Conservation (phyloP, 2,888 invertebrate species). For the Noctua pronuba region DNA sequence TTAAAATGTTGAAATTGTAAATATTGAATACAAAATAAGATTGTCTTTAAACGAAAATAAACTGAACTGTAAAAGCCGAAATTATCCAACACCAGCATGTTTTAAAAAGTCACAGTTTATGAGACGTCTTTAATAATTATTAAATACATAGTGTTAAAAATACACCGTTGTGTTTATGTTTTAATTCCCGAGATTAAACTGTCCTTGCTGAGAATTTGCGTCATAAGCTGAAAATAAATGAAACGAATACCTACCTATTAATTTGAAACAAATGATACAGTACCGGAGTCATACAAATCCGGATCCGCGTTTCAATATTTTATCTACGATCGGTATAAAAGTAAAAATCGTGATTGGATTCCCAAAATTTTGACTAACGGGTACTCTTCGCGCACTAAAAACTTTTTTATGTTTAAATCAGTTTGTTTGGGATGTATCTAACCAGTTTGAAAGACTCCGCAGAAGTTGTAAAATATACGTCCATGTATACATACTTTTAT, state of each 20-base stretch:
- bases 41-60: background rate
- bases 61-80: background rate
- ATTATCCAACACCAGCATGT: conserved; percentile 2
- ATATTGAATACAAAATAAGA: conserved; percentile 21
- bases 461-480: conserved; percentile 53
- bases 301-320: conserved; percentile 37
- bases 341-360: conserved; percentile 67
- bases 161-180: conserved; percentile 24
- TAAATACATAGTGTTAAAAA: conserved; percentile 21
- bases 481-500: conserved; percentile 26
- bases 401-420: conserved; percentile 67
- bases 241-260: background rate
- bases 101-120: conserved; percentile 10
- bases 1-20: conserved; percentile 37
- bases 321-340: conserved; percentile 62
- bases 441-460: conserved; percentile 62
- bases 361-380: conserved; percentile 62
- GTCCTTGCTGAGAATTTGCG: conserved; percentile 35
- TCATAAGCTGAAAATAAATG: conserved; percentile 26
- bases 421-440: conserved; percentile 63
- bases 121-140: conserved; percentile 9
- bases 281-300: conserved; percentile 20
- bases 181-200: conserved; percentile 23
- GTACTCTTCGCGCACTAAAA: conserved; percentile 58
- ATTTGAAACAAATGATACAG: conserved; percentile 21